A percentile compares a stretch with the other conserved stretches of the same genome.
Evolutionary conservation across 2,888 invertebrate species (phyloP).

Genomic region (Hypena proboscidalis): DNA sequence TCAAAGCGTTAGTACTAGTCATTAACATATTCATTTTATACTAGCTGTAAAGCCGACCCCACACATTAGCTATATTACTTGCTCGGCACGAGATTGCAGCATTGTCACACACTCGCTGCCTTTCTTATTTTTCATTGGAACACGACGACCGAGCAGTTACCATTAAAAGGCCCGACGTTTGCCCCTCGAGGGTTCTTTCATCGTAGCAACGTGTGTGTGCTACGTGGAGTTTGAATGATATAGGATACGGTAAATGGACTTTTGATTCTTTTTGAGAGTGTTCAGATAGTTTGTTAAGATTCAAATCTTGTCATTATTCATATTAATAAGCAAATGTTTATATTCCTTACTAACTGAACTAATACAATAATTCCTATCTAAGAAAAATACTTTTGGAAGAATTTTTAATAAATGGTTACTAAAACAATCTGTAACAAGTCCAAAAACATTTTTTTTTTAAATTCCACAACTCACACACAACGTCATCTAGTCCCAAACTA

Average conservation of each 20-base stretch:
- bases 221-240: constrained; percentile 42
- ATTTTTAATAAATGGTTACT: too few species aligned
- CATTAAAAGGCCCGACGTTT: constrained; percentile 75
- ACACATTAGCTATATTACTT: constrained; percentile 5
- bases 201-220: constrained; percentile 51
- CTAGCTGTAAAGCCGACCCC: neutral
- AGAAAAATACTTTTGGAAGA: too few species aligned
- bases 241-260: neutral
- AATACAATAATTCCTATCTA: too few species aligned
- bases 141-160: constrained; percentile 64
- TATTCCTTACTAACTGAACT: too few species aligned
- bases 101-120: constrained; percentile 34
- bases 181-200: constrained; percentile 74
- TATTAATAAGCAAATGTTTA: too few species aligned
- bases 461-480: too few species aligned
- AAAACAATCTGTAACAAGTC: too few species aligned
- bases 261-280: neutral
- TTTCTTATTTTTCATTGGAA: constrained; percentile 68
- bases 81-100: constrained; percentile 15
- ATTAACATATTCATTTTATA: too few species aligned
- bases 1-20: too few species aligned
- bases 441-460: too few species aligned
- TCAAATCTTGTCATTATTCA: too few species aligned
- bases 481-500: too few species aligned
- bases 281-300: constrained; percentile 12